A percentile compares a stretch with the other conserved stretches of the same genome.
Conservation (phyloP, 2,888 invertebrate genomes). For the Volucella inanis region DNA sequence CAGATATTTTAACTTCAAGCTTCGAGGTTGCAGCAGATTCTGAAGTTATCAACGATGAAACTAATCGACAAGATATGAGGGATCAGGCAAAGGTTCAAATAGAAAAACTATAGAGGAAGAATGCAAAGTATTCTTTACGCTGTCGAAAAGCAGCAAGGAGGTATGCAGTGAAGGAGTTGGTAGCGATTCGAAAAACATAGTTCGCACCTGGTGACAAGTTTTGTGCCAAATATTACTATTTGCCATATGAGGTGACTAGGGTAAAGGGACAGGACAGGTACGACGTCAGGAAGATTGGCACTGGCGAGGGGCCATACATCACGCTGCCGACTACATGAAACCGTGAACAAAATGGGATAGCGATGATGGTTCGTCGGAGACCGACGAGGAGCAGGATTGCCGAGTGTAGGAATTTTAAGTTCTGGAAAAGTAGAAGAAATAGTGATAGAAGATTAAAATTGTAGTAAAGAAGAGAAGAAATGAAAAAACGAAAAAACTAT, state of each 20-base stretch:
- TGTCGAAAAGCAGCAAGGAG: conserved; percentile 1
- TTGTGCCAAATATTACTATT: conserved; percentile 37
- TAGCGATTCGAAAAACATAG: conserved; percentile 28
- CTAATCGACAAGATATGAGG: conserved; percentile 8
- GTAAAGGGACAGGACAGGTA: conserved; percentile 43
- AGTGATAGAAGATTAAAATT: too few relatives aligned
- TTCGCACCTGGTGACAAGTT: conserved; percentile 52
- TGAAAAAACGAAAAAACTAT: too few relatives aligned
- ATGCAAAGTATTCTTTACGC: too few relatives aligned
- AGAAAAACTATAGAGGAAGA: background rate
- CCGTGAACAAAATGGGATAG: conserved; percentile 30
- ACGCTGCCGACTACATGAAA: conserved; percentile 48
- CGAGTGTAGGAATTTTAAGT: background rate
- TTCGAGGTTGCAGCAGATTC: conserved; percentile 19
- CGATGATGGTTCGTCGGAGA: conserved; percentile 20
- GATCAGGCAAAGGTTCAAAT: background rate
- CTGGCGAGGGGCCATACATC: conserved; percentile 35
- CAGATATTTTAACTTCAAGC: conserved; percentile 76
- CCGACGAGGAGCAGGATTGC: conserved; percentile 16
- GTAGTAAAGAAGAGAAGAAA: too few relatives aligned
- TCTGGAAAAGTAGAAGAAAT: background rate
- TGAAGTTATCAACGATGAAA: conserved; percentile 4
- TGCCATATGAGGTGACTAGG: conserved; percentile 42
- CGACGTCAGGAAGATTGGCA: conserved; percentile 37
- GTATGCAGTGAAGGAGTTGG: conserved; percentile 36